Evolutionary conservation across 30 jellyfish, hydroid and myxozoan genomes (phyloP), one percentile per base, ranked within the genome.

Genomic region (Cassiopea xamachana): DNA sequence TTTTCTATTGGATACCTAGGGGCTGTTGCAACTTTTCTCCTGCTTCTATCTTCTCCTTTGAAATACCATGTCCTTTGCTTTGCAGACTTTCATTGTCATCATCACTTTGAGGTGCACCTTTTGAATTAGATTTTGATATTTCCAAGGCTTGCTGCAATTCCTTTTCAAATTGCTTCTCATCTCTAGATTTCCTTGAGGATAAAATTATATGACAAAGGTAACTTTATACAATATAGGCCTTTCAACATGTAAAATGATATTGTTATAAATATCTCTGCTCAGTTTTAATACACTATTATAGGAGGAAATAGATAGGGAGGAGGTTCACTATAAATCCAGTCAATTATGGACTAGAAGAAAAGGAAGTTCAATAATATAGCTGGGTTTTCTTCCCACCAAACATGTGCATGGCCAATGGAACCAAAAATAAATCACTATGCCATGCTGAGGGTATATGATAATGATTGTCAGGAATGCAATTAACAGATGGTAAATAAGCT

Each of bases 121-220:
- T 77, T 17, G 93, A 75, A 19, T 82, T 81, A 14, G 80, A 75
- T 55, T 74, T 82, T 39, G 97, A 90, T n/a, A 90, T 44, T 59
- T 90, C 93, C 48, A 90, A n/a, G 2, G 91, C 97, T 18, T 77
- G 77, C 74, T 90, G 93, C 82, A 90, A 55, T 12, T 90, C 91
- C 16, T 75, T 83, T 46, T 90, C 92, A 83, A 82, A 90, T 10
- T 12, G 49, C 55, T 83, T 82, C 19, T 90, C 93, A n/a, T 78
- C 97, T 71, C 84, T 79, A 1, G 97, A 90, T 44, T 64, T 69
- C 87, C 97, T 90, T 75, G 62, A 39, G 15, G 77, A 46, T 27
- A 4, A 55, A 55, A 10, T 10, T 3, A 6, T 55, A 55, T 3
- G 64, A 3, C 12, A 3, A 10, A 55, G 64, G 64, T 6, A 3